Percentiles rank a stretch among this genome's conserved stretches.
These are phyloP conservation scores for Sinohyriopsis cumingii DNA, from an alignment of 2,888 invertebrate species.

Conservation along the genomic window DNA sequence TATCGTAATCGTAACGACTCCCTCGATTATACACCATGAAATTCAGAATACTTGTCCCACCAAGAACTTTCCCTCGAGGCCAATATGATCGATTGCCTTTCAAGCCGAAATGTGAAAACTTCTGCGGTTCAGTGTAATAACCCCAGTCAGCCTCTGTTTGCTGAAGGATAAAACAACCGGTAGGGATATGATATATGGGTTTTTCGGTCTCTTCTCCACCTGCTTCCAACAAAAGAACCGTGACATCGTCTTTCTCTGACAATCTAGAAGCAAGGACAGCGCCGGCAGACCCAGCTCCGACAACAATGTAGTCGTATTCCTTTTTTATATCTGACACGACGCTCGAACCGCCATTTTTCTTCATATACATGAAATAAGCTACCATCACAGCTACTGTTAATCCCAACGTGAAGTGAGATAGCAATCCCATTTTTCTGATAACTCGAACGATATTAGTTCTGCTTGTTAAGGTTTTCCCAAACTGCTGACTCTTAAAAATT, in stretches of 20 bases:
- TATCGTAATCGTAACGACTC: conserved; percentile 86
- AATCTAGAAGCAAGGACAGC: conserved; percentile 72
- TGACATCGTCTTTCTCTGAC: conserved; percentile 63
- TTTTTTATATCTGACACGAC: neutral
- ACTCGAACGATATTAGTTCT: too few species aligned
- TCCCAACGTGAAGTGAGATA: too few species aligned
- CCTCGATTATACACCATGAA: conserved; percentile 94
- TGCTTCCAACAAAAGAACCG: conserved; percentile 70
- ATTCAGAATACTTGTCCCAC: conserved; percentile 90
- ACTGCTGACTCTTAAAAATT: too few species aligned
- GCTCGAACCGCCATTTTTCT: neutral
- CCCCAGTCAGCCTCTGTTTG: conserved; percentile 64
- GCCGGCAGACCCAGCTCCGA: conserved; percentile 74
- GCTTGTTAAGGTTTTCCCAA: too few species aligned
- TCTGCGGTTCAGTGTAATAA: conserved; percentile 72
- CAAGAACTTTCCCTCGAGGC: conserved; percentile 92
- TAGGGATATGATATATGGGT: conserved; percentile 72
- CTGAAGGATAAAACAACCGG: conserved; percentile 69
- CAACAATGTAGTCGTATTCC: conserved; percentile 23
- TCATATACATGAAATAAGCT: too few species aligned
- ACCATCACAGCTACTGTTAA: too few species aligned
- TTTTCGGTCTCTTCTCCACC: conserved; percentile 70
- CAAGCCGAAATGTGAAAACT: conserved; percentile 30
- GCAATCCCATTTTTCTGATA: too few species aligned
- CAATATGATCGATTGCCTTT: conserved; percentile 81